Conservation (phyloP, 2,888 invertebrate genomes). For the Cephus sareptanus region DNA sequence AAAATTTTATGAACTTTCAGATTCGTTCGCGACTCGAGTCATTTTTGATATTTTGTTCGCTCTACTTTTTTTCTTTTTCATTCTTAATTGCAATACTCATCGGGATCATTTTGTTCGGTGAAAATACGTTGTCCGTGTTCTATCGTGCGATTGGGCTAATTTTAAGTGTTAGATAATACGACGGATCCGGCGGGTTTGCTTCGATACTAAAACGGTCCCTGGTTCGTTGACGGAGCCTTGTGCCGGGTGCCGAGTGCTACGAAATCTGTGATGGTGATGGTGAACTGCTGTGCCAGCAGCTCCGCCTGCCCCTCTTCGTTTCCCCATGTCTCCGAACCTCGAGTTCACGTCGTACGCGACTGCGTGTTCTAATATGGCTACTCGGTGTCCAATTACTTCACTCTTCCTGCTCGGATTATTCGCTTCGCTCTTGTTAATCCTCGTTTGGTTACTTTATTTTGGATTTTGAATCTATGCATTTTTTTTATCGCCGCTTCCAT, state of each 20-base stretch:
- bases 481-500: conserved; percentile 16
- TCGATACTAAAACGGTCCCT: conserved; percentile 36
- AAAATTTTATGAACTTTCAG: too few species aligned
- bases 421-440: conserved; percentile 20
- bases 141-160: conserved; percentile 43
- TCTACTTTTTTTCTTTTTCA: too few species aligned
- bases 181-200: conserved; percentile 26
- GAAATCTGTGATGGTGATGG: conserved; percentile 22
- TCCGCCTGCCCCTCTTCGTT: neutral
- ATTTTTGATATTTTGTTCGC: neutral
- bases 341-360: conserved; percentile 21
- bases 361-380: conserved; percentile 63
- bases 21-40: neutral
- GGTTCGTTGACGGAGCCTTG: neutral
- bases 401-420: conserved; percentile 24
- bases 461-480: neutral
- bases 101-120: neutral
- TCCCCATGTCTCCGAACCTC: neutral
- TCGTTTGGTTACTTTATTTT: too few species aligned
- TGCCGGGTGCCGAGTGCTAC: conserved; percentile 19
- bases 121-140: neutral
- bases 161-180: conserved; percentile 65
- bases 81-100: neutral
- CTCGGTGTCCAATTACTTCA: conserved; percentile 63
- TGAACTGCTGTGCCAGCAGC: conserved; percentile 2